Percentiles rank a stretch among this genome's conserved stretches.
phyloP scores from a whole-genome alignment of 35 echinoderm and acorn worm genomes.

The Eucidaris tribuloides region DNA sequence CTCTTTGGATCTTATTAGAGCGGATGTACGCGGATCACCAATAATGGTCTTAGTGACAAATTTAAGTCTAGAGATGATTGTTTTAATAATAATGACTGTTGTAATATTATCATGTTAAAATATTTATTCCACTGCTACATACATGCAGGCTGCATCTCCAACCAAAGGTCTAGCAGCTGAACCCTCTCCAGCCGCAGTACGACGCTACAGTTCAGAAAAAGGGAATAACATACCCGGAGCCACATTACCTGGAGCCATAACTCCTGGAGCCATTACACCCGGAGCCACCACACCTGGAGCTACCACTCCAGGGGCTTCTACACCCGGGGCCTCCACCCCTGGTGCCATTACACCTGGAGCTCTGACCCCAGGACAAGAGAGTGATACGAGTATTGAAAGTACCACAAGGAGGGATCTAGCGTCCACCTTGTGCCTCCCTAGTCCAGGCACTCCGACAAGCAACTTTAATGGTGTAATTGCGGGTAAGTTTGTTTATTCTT shows the following conservation, averaged over 20 bases:
- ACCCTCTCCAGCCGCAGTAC: neutral
- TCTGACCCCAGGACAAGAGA: neutral
- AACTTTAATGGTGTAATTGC: neutral
- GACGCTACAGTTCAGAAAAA: slow-evolving; percentile 4
- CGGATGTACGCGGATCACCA: no score
- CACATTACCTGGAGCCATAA: neutral
- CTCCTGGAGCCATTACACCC: neutral
- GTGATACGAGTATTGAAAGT: slow-evolving; percentile 19
- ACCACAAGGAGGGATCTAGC: slow-evolving; percentile 3
- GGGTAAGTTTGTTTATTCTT: neutral
- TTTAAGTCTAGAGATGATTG: no score
- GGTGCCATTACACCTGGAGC: neutral
- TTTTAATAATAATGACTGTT: no score
- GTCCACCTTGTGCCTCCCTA: neutral
- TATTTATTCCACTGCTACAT: no score
- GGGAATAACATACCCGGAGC: neutral
- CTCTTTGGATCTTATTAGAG: no score
- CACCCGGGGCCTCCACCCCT: slow-evolving; percentile 5
- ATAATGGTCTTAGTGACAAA: no score
- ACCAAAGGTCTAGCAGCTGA: slow-evolving; percentile 37
- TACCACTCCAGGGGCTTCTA: neutral
- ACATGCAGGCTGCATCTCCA: slow-evolving; percentile 34
- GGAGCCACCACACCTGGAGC: neutral
- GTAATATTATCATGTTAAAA: no score
- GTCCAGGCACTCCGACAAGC: neutral